Evolutionary conservation across 2,797 vertebrate genomes (phyloP).

Genomic region (Falco rusticolus): DNA sequence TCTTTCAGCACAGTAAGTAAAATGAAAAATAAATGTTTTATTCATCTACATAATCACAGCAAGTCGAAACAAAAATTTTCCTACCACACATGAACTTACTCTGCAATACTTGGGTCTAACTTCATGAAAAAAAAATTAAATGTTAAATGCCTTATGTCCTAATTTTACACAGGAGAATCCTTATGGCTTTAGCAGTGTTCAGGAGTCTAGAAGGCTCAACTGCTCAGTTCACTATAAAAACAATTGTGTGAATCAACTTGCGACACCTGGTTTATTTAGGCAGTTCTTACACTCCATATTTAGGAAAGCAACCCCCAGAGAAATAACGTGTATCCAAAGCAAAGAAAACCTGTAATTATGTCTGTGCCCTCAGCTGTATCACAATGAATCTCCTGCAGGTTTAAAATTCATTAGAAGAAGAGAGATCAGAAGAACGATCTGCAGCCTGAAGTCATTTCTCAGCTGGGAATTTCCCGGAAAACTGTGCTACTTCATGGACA

Average conservation of each 20-base stretch:
- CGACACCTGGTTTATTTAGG: slow-evolving; percentile 42
- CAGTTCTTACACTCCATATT: background rate
- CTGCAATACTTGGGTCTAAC: background rate
- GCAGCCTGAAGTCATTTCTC: slow-evolving; percentile 29
- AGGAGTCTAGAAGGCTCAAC: background rate
- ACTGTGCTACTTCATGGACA: background rate
- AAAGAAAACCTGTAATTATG: slow-evolving; percentile 54
- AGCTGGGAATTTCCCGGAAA: slow-evolving; percentile 51
- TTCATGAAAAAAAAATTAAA: background rate
- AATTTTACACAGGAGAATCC: slow-evolving; percentile 33
- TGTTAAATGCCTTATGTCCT: background rate
- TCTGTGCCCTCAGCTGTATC: slow-evolving; percentile 31
- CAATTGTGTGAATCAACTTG: background rate
- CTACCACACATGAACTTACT: background rate
- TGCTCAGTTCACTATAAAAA: background rate
- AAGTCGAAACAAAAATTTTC: slow-evolving; percentile 11
- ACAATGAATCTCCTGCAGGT: slow-evolving; percentile 48
- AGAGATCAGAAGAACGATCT: slow-evolving; percentile 47
- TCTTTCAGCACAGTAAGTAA: background rate
- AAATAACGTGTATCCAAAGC: slow-evolving; percentile 39
- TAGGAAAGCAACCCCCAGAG: slow-evolving; percentile 17
- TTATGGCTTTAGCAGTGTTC: slow-evolving; percentile 33
- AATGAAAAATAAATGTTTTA: background rate
- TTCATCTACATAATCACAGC: background rate
- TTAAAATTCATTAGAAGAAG: slow-evolving; percentile 52